Base-by-base conservation (phyloP, 2,797 vertebrate species). In the Epinephelus malabaricus region DNA sequence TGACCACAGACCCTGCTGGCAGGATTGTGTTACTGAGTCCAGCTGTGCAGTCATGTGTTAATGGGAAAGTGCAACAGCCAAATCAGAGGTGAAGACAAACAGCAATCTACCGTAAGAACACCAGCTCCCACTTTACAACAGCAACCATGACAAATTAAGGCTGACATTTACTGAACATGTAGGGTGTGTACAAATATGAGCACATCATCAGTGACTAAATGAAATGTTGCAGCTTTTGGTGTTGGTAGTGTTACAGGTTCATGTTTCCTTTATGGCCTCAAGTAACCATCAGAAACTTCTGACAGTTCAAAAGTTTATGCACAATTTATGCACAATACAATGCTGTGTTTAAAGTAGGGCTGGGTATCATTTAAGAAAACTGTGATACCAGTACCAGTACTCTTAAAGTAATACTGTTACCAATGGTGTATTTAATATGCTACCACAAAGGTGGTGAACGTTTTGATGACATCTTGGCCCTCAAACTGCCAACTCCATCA, bases 31-130 rank as follows among this genome's bases (percentile, higher is more conserved):
- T 25, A 45, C 47, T 59, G 49, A 68, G 27, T 4, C 30, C 47
- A 43, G 27, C 78, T 27, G 70, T 65, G 49, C 40, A 72, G 47
- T 50, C 55, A 1, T 51, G 72, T 68, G 63, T 73, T 65, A 14
- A 53, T 40, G 12, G 11, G 13, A 53, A 53, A 54, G 34, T 23
- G 19, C 4, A 74, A n/a, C 6, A 47, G 17, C 9, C 21, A 40
- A 30, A 60, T 73, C 30, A 76, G 38, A 25, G n/a, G 5, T 34
- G 9, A 43, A 63, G 10, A 27, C 12, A 54, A 61, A 43, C 6
- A 15, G 13, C 49, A 54, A 27, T 49, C 23, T 61, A 38, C n/a
- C 0, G 0, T 18, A 17, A 58, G 9, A 51, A 5, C 17, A 55
- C 23, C 45, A 56, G 11, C 64, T 45, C 18, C 46, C 9, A 34